Base-by-base conservation (phyloP, 2,888 invertebrate genomes). In the Drosophila melanosoma region DNA sequence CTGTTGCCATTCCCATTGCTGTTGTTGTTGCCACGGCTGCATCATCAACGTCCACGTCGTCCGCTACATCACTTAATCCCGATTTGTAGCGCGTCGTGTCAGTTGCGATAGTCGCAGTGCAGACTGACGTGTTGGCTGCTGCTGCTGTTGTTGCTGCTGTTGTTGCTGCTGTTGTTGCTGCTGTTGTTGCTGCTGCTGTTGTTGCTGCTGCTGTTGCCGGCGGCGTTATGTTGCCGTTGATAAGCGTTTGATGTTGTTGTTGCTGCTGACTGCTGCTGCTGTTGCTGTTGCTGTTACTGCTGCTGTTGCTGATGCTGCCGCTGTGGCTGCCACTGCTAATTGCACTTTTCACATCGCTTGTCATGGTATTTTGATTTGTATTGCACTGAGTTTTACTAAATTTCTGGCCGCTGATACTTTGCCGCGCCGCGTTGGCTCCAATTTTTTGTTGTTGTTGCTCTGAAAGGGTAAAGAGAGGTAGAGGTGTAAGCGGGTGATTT, bases 361-460 rank as follows among this genome's bases (percentile, higher is more conserved):
- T 90, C 90, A 90, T 91, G 90, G 87, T 91, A 77, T 87, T 89
- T 87, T 87, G 88, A 87, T 83, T 89, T 83, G 88, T 88, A 91
- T 90, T 90, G 90, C 90, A 82, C 89, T 83, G 87, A 81, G 86
- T 80, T 86, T 89, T 86, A 62, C 81, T 72, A 76, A 80, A 87
- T 80, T 90, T 91, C 82, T 89, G 88, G 87, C 53, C 79, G 74
- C 81, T 86, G 82, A 76, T 80, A 82, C 85, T 83, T 76, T 76
- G 84, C 81, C 82, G 82, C 84, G 65, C 51, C 69, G 57, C 49
- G 29, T 61, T 71, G 67, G n/a, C 69, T 54, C 71, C 81, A 49
- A 36, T 60, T 42, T 67, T 64, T 11, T 58, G 64, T 23, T 69
- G 69, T 67, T 70, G 72, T 65, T 61, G 82, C 63, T 87, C 87